phyloP scores from a whole-genome alignment of 2,888 invertebrate genomes.

The Scaptomyza reducta region DNA sequence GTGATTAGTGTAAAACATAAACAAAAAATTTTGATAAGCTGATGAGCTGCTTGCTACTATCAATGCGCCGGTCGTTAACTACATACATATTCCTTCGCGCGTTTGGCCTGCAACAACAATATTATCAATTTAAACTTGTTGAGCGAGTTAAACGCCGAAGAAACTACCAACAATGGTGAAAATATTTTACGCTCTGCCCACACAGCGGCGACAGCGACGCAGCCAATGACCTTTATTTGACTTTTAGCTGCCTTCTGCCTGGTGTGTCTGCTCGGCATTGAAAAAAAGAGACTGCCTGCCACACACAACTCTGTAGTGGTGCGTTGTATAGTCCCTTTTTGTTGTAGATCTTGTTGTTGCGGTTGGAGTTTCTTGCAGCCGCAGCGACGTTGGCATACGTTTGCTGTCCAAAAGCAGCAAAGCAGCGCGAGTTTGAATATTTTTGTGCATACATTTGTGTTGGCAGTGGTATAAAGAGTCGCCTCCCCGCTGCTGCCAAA shows the following conservation, averaged over 20 bases:
- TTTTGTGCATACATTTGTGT: conserved; percentile 12
- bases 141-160: conserved; percentile 66
- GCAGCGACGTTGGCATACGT: conserved; percentile 8
- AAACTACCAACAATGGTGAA: conserved; percentile 73
- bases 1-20: conserved; percentile 72
- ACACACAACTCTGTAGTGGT: conserved; percentile 30
- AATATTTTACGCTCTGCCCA: conserved; percentile 58
- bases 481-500: conserved; percentile 27
- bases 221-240: conserved; percentile 84
- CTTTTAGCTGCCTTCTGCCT: conserved; percentile 71
- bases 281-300: conserved; percentile 54
- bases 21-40: conserved; percentile 72
- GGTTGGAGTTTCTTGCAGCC: conserved; percentile 47
- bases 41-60: conserved; percentile 43
- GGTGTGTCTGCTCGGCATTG: conserved; percentile 51
- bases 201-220: conserved; percentile 58
- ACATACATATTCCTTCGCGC: conserved; percentile 43
- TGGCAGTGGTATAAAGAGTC: conserved; percentile 11
- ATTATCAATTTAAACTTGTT: conserved; percentile 74
- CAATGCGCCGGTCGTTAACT: conserved; percentile 61
- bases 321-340: conserved; percentile 24
- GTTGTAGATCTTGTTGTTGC: conserved; percentile 22
- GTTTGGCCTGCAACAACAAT: conserved; percentile 52
- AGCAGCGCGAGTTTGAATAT: conserved; percentile 9
- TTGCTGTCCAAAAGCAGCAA: background rate